Percentiles rank a stretch among this genome's conserved stretches.
Conservation (phyloP, 2,797 vertebrate genomes). For the Vireo griseus region DNA sequence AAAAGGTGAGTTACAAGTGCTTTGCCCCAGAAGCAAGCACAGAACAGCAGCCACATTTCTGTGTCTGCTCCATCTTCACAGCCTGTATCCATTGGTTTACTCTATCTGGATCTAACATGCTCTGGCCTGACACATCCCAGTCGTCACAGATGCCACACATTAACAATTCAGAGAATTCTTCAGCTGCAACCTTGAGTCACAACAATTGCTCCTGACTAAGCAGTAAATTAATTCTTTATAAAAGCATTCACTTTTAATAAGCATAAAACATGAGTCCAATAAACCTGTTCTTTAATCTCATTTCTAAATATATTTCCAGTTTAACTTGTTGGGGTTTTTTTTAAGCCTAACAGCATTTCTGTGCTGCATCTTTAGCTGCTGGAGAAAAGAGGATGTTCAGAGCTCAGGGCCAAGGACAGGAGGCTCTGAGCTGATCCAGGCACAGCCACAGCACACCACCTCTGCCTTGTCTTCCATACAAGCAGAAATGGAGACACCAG, state of each 20-base stretch:
- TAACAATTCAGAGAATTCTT: not conserved
- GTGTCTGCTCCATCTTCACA: not conserved
- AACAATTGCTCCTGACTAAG: not conserved
- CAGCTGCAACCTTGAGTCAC: not conserved
- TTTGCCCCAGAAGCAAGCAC: not conserved
- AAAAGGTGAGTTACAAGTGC: not conserved
- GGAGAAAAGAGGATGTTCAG: not conserved
- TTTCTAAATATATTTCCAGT: not conserved
- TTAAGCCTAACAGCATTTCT: not conserved
- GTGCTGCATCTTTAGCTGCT: not conserved
- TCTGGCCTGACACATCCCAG: not conserved
- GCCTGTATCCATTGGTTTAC: not conserved
- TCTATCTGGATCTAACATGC: not conserved
- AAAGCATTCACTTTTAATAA: not conserved
- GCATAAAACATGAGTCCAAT: not conserved
- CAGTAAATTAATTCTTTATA: not conserved
- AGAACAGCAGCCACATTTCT: not conserved
- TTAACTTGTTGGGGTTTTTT: not conserved
- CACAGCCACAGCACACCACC: not conserved
- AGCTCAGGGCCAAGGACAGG: not conserved
- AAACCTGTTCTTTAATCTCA: not conserved
- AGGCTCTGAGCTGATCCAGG: not conserved
- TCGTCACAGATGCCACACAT: not conserved
- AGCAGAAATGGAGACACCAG: not conserved
- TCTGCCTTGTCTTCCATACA: not conserved